Base-by-base conservation (phyloP, 1,140 invertebrate genomes). In the Zaprionus inermis region DNA sequence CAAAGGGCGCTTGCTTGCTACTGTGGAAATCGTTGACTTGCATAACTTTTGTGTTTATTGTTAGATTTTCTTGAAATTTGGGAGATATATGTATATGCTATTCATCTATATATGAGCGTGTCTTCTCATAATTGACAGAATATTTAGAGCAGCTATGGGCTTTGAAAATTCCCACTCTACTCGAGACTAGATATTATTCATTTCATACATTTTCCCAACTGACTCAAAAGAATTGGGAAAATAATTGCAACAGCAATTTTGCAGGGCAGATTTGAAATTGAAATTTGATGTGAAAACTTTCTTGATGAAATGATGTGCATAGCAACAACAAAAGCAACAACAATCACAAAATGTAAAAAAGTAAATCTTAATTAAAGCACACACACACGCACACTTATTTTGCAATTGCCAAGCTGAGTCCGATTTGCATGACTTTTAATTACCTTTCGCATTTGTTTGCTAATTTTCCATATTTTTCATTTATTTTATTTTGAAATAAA, bases 401-500 rank as follows among this genome's bases (percentile, higher is more conserved):
- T 9, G 38, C 38, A 16, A 9, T 44, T 16, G 38, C 14, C 38
- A 44, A 44, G n/a, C 38, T 44, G 14, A 28, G n/a, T n/a, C 38
- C 38, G n/a, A 41, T 44, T 44, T 16, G 16, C n/a, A 0, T 44
- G 38, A 44, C n/a, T 44, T 41, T 16, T 44, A 44, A 44, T 44
- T 44, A 44, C 38, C 38, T 44, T 44, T 44, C n/a, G 38, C n/a
- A 44, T 44, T 44, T 44, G n/a, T 44, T 44, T 16, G 38, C n/a
- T 44, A 44, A 44, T 44, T 44, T 16, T 3, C n/a, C n/a, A 44
- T 44, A 44, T 16, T 16, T 44, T 41, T 41, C 5, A 5, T 41
- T 6, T 6, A 16, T 9, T n/a, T 16, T 44, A 16, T 44, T 16
- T 16, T 16, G 5, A 41, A 41, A 41, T 41, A n/a, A 41, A 41